Base-by-base conservation (phyloP, 2,888 invertebrate species). In the Lysandra coridon region DNA sequence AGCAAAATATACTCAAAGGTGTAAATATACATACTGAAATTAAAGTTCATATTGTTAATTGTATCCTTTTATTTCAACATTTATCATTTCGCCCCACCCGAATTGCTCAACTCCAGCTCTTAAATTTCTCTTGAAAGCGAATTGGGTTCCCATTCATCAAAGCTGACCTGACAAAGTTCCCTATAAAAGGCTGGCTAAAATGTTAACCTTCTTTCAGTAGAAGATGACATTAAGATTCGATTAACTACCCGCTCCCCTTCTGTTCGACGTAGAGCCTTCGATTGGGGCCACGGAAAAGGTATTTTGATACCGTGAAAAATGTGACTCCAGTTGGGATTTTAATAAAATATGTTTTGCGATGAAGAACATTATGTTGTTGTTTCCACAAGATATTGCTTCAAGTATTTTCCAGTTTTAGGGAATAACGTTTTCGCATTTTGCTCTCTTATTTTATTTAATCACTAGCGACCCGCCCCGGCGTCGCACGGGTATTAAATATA, bases 161-260 rank as follows among this genome's bases (percentile, higher is more conserved):
- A 80, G 81, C 78, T 78, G 79, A 80, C 80, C 74, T 53, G 78
- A 79, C 80, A 75, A 69, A 79, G 80, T 78, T 80, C 69, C 77
- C 76, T 69, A 77, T 80, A 78, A 81, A 81, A 80, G 80, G 78
- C 78, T 79, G 69, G 78, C 74, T 33, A 80, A 80, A 81, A 79
- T 80, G 80, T 80, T 78, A 79, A 80, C 80, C 74, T 78, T 81
- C 77, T 78, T 81, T 80, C 60, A 77, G 40, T 80, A 73, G 77
- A 79, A 76, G 79, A 81, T 80, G 80, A 80, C 80, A 82, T 82
- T 81, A 82, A 81, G 80, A 82, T 82, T 82, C 81, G 81, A 82
- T 81, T 80, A 80, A 80, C 80, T 79, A 80, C 78, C 79, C 80
- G 79, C 81, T 82, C 81, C 79, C 75, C 78, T 81, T 82, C 81